phyloP scores from a whole-genome alignment of 2,797 vertebrate species.

The Paramormyrops hopkinsi region DNA sequence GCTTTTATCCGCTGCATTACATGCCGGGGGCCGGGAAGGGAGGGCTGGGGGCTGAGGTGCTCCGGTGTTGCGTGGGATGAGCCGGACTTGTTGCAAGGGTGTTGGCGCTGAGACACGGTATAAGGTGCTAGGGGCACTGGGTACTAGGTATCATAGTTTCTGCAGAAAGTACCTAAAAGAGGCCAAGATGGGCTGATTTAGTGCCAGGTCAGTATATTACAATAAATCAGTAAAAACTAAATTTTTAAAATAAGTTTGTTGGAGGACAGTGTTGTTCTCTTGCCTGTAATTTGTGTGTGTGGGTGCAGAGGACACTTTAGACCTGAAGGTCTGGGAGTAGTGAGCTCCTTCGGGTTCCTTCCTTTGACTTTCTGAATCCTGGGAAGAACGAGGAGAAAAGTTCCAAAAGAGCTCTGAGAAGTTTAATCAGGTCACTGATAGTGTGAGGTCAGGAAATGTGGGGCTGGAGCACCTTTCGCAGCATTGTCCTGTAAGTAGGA shows the following conservation, averaged over 20 bases:
- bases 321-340: not conserved
- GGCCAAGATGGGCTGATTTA: not conserved
- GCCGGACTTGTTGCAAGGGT: not conserved
- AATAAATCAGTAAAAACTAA: not conserved
- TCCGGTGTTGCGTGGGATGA: not conserved
- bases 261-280: not conserved
- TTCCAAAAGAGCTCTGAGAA: not conserved
- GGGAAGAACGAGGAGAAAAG: not conserved
- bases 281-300: not conserved
- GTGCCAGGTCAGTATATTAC: not conserved
- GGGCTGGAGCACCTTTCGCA: not conserved
- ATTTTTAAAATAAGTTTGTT: not conserved
- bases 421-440: conserved; percentile 6
- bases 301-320: not conserved
- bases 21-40: not conserved
- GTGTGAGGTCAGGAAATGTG: not conserved
- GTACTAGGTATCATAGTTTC: not conserved
- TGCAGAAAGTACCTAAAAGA: conserved; percentile 7
- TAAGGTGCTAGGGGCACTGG: not conserved
- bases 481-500: not conserved
- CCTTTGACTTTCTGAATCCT: not conserved
- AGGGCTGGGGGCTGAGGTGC: not conserved
- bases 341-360: not conserved
- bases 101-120: not conserved
- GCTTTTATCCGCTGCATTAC: not conserved